Evolutionary conservation across 2,888 invertebrate genomes (phyloP), one percentile per base, ranked within the genome.

Genomic region (Cantharis lateralis): DNA sequence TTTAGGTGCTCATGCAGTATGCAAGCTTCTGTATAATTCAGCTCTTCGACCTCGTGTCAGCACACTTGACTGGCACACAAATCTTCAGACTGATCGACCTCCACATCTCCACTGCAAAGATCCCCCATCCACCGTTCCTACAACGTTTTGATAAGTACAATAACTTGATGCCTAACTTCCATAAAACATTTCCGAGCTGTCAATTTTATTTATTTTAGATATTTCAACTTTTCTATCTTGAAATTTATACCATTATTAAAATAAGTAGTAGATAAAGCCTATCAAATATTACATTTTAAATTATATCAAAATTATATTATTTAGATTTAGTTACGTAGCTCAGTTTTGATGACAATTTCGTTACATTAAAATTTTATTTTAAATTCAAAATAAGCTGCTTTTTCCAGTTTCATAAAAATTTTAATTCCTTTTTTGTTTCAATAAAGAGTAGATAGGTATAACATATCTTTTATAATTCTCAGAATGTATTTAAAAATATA

Each of bases 41-140:
- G 81, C 80, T 82, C 82, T 83, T 85, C 87, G 87, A 85, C 85
- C 86, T 84, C 85, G 84, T 85, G 87, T 87, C 87, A 87, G 86
- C 87, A 85, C 87, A 87, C 86, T 87, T 88, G 87, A 88, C 87
- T 87, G 87, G 86, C 87, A 87, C 87, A 88, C 87, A 88, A 87
- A 87, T 88, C 87, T 87, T 87, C 86, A 85, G 82, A 83, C 84
- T 82, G 83, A 82, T 84, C 81, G 82, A 81, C 82, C 81, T 80
- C 79, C 72, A 72, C 72, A 77, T 73, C 74, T 79, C 74, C 73
- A 75, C 74, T 74, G 74, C 71, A 77, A 77, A 77, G 77, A 77
- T 74, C 77, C 73, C 73, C 71, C 71, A 77, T 72, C 79, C 72
- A 70, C 68, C 61, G 69, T 32, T 76, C 62, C n/a, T 61, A 68